Evolutionary conservation across 64 coral and sea anemone genomes (phyloP).

Genomic region (Actinia tenebrosa): DNA sequence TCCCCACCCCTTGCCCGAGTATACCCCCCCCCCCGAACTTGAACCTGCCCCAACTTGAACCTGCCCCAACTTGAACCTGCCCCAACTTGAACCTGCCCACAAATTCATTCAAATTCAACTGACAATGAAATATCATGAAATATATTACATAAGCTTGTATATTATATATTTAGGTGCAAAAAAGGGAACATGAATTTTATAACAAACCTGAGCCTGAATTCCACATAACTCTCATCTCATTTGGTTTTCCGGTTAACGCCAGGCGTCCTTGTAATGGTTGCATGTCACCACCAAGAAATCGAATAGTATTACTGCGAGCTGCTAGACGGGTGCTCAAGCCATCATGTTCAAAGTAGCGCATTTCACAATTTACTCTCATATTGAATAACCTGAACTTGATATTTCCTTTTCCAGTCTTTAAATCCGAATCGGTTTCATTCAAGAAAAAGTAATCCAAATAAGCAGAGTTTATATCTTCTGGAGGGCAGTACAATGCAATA

Average conservation of each 20-base stretch:
- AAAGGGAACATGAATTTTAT: too few relatives aligned
- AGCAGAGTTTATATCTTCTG: background rate
- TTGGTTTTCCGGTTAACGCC: slow-evolving; percentile 64
- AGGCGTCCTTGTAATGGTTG: slow-evolving; percentile 58
- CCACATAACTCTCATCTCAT: slow-evolving; percentile 75
- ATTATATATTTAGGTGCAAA: too few relatives aligned
- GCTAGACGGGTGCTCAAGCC: slow-evolving; percentile 13
- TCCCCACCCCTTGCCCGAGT: too few relatives aligned
- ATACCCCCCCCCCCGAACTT: too few relatives aligned
- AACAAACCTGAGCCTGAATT: slow-evolving; percentile 54
- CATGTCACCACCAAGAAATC: slow-evolving; percentile 45
- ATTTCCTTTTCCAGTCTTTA: slow-evolving; percentile 44
- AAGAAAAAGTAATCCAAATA: slow-evolving; percentile 66
- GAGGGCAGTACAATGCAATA: slow-evolving; percentile 66
- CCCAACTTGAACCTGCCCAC: too few relatives aligned
- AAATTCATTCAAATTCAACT: too few relatives aligned
- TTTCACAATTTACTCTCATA: slow-evolving; percentile 62
- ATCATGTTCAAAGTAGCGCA: slow-evolving; percentile 59
- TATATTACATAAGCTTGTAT: too few relatives aligned
- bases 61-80: too few relatives aligned
- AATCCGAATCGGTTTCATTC: slow-evolving; percentile 32
- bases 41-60: too few relatives aligned
- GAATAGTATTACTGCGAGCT: slow-evolving; percentile 40
- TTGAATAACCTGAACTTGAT: slow-evolving; percentile 60
- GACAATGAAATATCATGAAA: too few relatives aligned